Conservation (phyloP, 2,797 vertebrate species). For the Hypotaenidia philippensis region DNA sequence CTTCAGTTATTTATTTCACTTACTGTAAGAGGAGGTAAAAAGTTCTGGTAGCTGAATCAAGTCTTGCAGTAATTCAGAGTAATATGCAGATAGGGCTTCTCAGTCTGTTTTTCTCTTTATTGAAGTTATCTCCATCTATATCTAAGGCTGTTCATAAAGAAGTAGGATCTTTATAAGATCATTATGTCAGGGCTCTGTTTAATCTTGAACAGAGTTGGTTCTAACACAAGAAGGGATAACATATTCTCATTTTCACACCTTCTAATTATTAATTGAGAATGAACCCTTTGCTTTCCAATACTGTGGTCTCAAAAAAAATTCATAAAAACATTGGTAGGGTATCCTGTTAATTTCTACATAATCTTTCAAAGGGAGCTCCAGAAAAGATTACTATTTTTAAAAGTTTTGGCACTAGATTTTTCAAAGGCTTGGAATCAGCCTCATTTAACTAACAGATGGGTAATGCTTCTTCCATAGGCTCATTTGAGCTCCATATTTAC, state of each 20-base stretch:
- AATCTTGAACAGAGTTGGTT: background rate
- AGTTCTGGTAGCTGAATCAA: background rate
- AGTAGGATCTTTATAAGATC: background rate
- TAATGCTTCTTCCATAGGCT: background rate
- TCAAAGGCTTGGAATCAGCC: background rate
- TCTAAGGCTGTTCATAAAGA: background rate
- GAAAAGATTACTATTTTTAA: background rate
- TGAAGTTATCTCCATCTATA: background rate
- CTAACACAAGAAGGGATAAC: background rate
- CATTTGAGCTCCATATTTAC: background rate
- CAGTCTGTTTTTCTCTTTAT: background rate
- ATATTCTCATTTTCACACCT: background rate
- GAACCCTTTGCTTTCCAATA: background rate
- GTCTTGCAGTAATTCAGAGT: background rate
- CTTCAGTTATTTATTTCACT: conserved; percentile 1
- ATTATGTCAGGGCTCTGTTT: background rate
- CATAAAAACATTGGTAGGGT: background rate
- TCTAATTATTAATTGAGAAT: background rate
- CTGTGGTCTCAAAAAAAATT: background rate
- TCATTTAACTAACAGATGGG: background rate
- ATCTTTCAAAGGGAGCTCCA: background rate
- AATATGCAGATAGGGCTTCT: background rate
- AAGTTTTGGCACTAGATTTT: background rate
- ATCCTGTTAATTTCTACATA: background rate
- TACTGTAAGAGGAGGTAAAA: conserved; percentile 16